Evolutionary conservation across 1,140 invertebrate species (phyloP), one percentile per base, ranked within the genome.

Genomic region (Caenorhabditis inopinata): DNA sequence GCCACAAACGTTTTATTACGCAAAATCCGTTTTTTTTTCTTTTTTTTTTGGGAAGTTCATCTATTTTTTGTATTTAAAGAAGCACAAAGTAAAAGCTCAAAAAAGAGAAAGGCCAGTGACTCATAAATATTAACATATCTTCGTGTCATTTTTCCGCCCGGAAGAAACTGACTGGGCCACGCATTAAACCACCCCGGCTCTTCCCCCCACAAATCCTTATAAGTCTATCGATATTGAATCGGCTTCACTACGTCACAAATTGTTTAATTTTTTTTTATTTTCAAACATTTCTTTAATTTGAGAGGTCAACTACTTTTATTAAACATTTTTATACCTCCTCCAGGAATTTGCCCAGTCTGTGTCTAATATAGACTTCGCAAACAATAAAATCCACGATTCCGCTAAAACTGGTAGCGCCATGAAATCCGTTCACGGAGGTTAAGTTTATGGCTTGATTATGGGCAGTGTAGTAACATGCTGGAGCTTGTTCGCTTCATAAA

Each of bases 61-160:
- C n/a, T n/a, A n/a, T n/a, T n/a, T n/a, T n/a, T n/a, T n/a, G n/a
- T n/a, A n/a, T n/a, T n/a, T n/a, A n/a, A 21, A 58, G 27, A 32
- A 58, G n/a, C 27, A 58, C n/a, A 16, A 58, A 7, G 21, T 32
- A 58, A 58, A 58, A 58, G 6, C 21, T 27, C 49, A 38, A 27
- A 5, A 38, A 11, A 6, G n/a, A 29, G 58, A 68, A 68, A n/a
- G n/a, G n/a, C n/a, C n/a, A n/a, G n/a, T 68, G 58, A 68, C 12
- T 68, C 58, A 68, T 68, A 38, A 68, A 68, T 68, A 29, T 38
- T 23, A 68, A 68, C 58, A 68, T 68, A 68, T 68, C n/a, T n/a
- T n/a, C n/a, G n/a, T n/a, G 58, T 68, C 38, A 68, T 68, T 68
- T 68, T 68, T 68, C n/a, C 58, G 58, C 32, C n/a, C 9, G n/a